Percentiles rank a stretch among this genome's conserved stretches.
Conservation (phyloP, 1,140 invertebrate species). For the Aphis gossypii region DNA sequence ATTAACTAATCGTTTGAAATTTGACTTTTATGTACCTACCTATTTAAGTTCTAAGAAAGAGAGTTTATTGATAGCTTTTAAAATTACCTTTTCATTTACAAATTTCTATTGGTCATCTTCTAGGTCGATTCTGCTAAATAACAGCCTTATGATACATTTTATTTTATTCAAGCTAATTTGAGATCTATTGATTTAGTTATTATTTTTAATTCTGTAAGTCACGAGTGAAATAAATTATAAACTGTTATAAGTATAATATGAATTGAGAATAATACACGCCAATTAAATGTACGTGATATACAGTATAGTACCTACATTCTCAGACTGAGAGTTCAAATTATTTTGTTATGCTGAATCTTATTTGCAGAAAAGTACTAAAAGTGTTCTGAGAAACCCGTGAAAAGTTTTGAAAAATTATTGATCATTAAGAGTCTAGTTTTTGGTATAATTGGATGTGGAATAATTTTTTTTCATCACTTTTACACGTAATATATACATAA, state of each 20-base stretch:
- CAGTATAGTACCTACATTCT: not conserved
- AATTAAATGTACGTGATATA: not conserved
- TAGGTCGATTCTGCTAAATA: too few species aligned
- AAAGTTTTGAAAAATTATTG: constrained; percentile 17
- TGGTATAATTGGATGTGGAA: not conserved
- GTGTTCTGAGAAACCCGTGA: not conserved
- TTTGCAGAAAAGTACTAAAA: not conserved
- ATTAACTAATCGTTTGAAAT: too few species aligned
- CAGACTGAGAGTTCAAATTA: not conserved
- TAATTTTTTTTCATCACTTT: not conserved
- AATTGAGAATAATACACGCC: not conserved
- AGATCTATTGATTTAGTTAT: not conserved
- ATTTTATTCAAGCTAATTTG: not conserved
- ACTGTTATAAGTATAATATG: not conserved
- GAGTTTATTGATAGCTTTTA: too few species aligned
- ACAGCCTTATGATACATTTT: too few species aligned
- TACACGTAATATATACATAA: not conserved
- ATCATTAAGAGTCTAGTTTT: not conserved
- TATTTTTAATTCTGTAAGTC: not conserved
- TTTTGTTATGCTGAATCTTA: not conserved
- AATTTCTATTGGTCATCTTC: too few species aligned
- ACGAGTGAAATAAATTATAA: not conserved
- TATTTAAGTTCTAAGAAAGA: too few species aligned
- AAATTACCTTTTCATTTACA: too few species aligned
- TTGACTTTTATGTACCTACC: too few species aligned